Percentiles rank a stretch among this genome's conserved stretches.
phyloP scores from a whole-genome alignment of 2,888 invertebrate genomes.

The Tiliacea citrago region DNA sequence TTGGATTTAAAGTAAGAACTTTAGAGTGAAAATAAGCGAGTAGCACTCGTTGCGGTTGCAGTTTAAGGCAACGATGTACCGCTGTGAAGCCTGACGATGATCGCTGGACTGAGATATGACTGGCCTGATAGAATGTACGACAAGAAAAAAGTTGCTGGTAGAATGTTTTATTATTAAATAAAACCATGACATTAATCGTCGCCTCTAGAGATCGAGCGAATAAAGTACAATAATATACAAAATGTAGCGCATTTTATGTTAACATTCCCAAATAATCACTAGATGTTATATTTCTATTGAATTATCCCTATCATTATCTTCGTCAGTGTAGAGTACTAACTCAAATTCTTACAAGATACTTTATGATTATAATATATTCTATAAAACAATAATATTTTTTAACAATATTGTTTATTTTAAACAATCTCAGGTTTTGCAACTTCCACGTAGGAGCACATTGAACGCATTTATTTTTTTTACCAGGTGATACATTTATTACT shows the following conservation, averaged over 20 bases:
- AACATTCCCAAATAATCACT: conserved; percentile 80
- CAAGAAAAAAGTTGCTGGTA: not conserved
- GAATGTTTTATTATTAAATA: conserved; percentile 21
- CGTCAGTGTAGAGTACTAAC: conserved; percentile 17
- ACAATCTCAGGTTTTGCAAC: conserved; percentile 15
- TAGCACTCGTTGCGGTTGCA: not conserved
- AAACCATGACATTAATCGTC: conserved; percentile 33
- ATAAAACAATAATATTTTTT: conserved; percentile 3
- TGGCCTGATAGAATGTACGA: not conserved
- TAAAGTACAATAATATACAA: conserved; percentile 59
- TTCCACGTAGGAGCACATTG: conserved; percentile 51
- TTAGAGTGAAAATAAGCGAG: conserved; percentile 3
- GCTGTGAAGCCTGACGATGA: not conserved
- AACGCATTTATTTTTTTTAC: conserved; percentile 61
- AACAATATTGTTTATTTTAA: conserved; percentile 26
- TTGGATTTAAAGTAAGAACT: not conserved
- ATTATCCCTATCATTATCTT: conserved; percentile 38
- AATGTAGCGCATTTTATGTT: conserved; percentile 78
- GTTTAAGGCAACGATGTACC: no score
- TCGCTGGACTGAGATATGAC: not conserved
- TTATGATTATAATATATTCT: not conserved
- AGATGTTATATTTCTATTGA: conserved; percentile 69
- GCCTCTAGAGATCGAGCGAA: conserved; percentile 33
- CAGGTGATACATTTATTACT: conserved; percentile 40
- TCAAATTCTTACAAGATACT: conserved; percentile 31